Evolutionary conservation across 2,888 invertebrate species (phyloP), one percentile per base, ranked within the genome.

Genomic region (Andrena bicolor): DNA sequence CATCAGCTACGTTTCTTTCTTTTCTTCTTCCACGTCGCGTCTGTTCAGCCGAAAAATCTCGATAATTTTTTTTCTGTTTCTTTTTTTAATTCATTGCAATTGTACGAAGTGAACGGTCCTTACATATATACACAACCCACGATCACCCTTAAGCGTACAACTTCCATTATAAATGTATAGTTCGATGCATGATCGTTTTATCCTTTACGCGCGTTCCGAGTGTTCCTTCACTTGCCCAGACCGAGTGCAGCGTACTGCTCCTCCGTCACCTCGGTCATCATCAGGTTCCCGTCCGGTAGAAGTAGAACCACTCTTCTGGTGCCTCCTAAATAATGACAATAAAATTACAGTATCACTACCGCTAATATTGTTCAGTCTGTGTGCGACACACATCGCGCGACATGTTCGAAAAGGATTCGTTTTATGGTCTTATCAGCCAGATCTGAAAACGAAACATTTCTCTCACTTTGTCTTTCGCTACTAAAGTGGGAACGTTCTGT

Each of bases 211-310:
- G 58, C 66, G 32, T 68, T 72, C 32, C 72, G 73, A 74, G 66
- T 64, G 61, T 66, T 68, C 72, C 77, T 90, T 94, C 95, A 94
- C 95, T 96, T 91, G 94, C 95, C 94, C 92, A 96, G 90, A 94
- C 95, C 90, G 93, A 96, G 90, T 30, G 97, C 96, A 84, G 96
- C 96, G 89, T 96, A 98, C 92, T 98, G 98, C 91, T 98, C 97
- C 90, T 97, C 97, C 89, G 97, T 97, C 82, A 98, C 96, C 94
- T 98, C 97, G 6, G 98, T 98, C 96, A 97, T 97, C 95, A 98
- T 97, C 81, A 97, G 95, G 91, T 97, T 97, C 83, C 98, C 98
- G 92, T 98, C 97, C 8, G 97, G 97, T 88, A 98, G 94, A 90
- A 97, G 94, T n/a, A 98, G 95, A 7, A 98, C 97, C 26, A 98